Evolutionary conservation across 2,797 vertebrate genomes (phyloP), one percentile per base, ranked within the genome.

Genomic region (Artibeus lituratus): DNA sequence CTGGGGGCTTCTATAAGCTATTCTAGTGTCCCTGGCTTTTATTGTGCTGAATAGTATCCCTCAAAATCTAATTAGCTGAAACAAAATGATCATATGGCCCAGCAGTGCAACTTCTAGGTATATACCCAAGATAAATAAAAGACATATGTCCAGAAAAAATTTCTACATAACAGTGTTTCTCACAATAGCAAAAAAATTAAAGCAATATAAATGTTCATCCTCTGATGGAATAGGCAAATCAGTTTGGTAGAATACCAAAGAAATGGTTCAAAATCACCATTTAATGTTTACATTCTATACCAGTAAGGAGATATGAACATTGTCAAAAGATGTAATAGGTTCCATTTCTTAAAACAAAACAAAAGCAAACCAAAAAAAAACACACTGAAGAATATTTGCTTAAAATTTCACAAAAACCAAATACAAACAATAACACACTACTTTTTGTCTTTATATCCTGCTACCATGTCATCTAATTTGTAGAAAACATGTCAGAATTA

Each of bases 301-400:
- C 35, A 55, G 21, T 42, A 55, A 62, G 84, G 37, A 37, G 7
- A 44, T 77, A 82, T 49, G 24, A 37, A 88, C 87, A 22, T 42
- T 42, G 9, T 83, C 37, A 18, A 55, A 89, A 91, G 35, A 59
- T 67, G 3, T 59, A 77, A 16, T 57, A 47, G 12, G 5, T 83
- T 94, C 15, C 65, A 29, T 72, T 87, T 92, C 18, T 77, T 80
- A 78, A 92, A 35, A 57, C 11, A 65, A 91, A 93, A 67, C 44
- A 70, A 88, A 84, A 92, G 24, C 47, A 53, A 80, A 55, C 11
- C 73, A 87, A 92, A 92, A 95, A 44, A 18, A n/a, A 35, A 16
- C 49, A 16, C 5, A 15, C 49, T 4, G 8, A 21, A 86, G 26
- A 57, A 67, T 57, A 7, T 47, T 29, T 53, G 19, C 6, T 57